These are phyloP conservation scores for Heptranchias perlo DNA, from an alignment of 2,113 vertebrate species.

Conservation along the genomic window DNA sequence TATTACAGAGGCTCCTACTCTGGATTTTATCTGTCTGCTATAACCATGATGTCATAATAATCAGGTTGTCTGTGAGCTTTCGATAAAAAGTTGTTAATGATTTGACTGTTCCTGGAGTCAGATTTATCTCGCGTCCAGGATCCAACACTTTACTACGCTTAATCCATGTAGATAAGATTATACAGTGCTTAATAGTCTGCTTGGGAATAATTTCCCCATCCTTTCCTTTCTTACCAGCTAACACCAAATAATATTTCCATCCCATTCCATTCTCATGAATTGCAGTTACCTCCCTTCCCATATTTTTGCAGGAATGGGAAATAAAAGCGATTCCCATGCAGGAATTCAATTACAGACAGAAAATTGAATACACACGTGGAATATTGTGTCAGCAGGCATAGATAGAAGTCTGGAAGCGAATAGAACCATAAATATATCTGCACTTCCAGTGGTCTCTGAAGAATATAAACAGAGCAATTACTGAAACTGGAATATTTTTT, in stretches of 20 bases:
- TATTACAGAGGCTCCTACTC: neutral
- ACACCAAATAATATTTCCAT: neutral
- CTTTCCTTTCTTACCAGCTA: neutral
- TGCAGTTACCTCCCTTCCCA: neutral
- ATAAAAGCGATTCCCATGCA: neutral
- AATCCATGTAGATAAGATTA: neutral
- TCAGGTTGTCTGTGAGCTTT: neutral
- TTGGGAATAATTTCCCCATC: neutral
- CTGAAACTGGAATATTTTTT: too few relatives aligned
- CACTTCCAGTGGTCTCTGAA: neutral
- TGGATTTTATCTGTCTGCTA: neutral
- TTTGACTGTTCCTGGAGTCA: slow-evolving; percentile 25
- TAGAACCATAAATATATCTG: neutral
- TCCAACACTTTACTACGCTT: neutral
- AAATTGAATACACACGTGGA: neutral
- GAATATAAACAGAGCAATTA: neutral
- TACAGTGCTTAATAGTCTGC: neutral
- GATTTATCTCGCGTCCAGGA: slow-evolving; percentile 12
- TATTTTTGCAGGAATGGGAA: neutral
- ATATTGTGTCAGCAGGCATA: neutral
- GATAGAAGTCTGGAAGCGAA: neutral
- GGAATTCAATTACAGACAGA: neutral
- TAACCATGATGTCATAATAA: slow-evolving; percentile 25
- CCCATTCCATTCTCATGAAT: neutral
- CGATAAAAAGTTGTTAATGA: neutral